A percentile compares a stretch with the other conserved stretches of the same genome.
Evolutionary conservation across 2,113 vertebrate species (phyloP).

Genomic region (Potamarius usumacintae): DNA sequence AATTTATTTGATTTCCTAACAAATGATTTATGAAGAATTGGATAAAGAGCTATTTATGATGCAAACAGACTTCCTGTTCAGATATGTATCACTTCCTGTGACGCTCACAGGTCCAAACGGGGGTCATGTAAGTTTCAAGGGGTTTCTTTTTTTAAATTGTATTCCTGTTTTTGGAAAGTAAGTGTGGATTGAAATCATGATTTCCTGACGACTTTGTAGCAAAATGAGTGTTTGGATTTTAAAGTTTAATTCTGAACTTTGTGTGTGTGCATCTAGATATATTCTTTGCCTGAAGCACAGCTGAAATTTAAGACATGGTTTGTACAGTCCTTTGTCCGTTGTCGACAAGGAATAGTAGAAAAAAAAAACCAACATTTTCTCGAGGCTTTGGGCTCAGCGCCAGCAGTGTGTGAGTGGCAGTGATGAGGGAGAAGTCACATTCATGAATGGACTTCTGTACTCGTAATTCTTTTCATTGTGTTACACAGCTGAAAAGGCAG

Average conservation of each 20-base stretch:
- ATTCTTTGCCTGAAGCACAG: slow-evolving; percentile 8
- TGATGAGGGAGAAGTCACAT: slow-evolving; percentile 15
- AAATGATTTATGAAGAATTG: slow-evolving; percentile 48
- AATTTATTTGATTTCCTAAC: slow-evolving; percentile 10
- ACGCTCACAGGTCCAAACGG: slow-evolving; percentile 23
- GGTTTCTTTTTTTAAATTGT: not conserved
- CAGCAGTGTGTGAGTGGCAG: slow-evolving; percentile 21
- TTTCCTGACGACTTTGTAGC: too few species aligned
- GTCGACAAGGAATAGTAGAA: slow-evolving; percentile 15
- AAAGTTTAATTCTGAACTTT: not conserved
- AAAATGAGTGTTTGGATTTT: not conserved
- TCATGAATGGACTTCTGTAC: slow-evolving; percentile 48
- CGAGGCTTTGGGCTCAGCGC: slow-evolving; percentile 4
- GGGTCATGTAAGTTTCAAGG: not conserved
- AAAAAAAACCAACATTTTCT: slow-evolving; percentile 4
- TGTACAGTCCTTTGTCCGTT: slow-evolving; percentile 30
- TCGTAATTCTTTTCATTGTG: slow-evolving; percentile 41
- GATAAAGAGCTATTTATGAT: slow-evolving; percentile 34
- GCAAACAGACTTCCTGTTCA: slow-evolving; percentile 41
- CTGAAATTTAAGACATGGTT: slow-evolving; percentile 7
- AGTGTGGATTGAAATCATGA: not conserved
- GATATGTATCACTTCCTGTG: slow-evolving; percentile 54
- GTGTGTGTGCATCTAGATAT: not conserved
- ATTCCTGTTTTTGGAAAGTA: not conserved
- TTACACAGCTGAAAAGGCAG: slow-evolving; percentile 27